phyloP scores from a whole-genome alignment of 2,888 invertebrate species.

The Lagria hirta region DNA sequence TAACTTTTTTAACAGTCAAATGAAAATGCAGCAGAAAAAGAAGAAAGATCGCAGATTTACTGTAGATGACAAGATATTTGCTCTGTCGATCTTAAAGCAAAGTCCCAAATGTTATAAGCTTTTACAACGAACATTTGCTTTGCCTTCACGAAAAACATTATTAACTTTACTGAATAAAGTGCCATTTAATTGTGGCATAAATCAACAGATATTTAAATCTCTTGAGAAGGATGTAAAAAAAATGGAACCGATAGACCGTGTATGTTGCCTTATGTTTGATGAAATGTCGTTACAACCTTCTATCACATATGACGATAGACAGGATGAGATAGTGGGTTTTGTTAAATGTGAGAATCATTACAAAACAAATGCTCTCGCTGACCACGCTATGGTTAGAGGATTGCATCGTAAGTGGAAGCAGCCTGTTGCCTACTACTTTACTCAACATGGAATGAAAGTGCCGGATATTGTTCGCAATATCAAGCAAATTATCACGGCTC shows the following conservation, averaged over 20 bases:
- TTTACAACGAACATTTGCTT: no score
- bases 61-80: conserved; percentile 22
- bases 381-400: conserved; percentile 19
- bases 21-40: no score
- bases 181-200: conserved; percentile 18
- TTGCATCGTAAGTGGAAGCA: conserved; percentile 9
- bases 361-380: conserved; percentile 11
- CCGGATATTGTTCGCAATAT: neutral
- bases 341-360: conserved; percentile 6
- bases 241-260: neutral
- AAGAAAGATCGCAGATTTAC: conserved; percentile 11
- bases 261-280: conserved; percentile 22
- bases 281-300: conserved; percentile 18
- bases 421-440: conserved; percentile 6
- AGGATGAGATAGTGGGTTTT: conserved; percentile 13
- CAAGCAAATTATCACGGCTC: neutral
- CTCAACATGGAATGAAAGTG: conserved; percentile 1
- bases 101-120: conserved; percentile 26
- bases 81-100: conserved; percentile 24
- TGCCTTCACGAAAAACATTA: no score
- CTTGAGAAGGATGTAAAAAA: neutral
- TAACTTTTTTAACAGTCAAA: conserved; percentile 4
- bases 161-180: conserved; percentile 18
- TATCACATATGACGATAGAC: conserved; percentile 5
- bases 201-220: conserved; percentile 6